Evolutionary conservation across 2,888 invertebrate species (phyloP), one percentile per base, ranked within the genome.

Genomic region (Bellardia bayeri): DNA sequence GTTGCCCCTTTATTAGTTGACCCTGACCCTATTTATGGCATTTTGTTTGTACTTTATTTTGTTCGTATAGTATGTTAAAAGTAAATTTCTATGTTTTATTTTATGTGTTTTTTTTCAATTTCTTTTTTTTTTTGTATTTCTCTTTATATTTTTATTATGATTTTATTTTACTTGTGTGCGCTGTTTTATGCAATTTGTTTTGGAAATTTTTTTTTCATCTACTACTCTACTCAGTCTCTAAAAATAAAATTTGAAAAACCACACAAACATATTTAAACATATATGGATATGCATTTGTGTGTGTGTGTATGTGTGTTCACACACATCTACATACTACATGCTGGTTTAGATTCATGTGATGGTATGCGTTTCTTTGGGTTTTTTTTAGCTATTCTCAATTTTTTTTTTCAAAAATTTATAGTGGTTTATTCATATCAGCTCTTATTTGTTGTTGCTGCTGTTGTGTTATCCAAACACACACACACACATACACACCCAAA

Each of bases 361-460:
- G 54, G 64, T 56, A 23, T 63, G 63, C 33, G 30, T 68, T 42
- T 68, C 14, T 40, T 49, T 68, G 1, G 33, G 14, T 51, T 30
- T 61, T 16, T 33, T 61, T 64, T 33, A 61, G 37, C 54, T 69
- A 33, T 33, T 51, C 63, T 33, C 13, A n/a, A 13, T 54, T 6
- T 56, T 33, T 66, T 80, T 81, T 86, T 72, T 76, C 16, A 1
- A 45, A 75, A 76, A 87, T 82, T 87, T 85, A 87, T 85, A 87
- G 87, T 85, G 82, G 84, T 87, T 87, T 87, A 87, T 85, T 87
- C 87, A 85, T 87, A 85, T 80, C 85, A 69, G 74, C 66, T 86
- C 42, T 74, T 63, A 61, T 51, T 68, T 64, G 63, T 66, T 80
- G 40, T 54, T 71, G 69, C 40, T 74, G 23, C 56, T 71, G 40